Base-by-base conservation (phyloP, 2,113 vertebrate species). In the Muscicapa adusta region DNA sequence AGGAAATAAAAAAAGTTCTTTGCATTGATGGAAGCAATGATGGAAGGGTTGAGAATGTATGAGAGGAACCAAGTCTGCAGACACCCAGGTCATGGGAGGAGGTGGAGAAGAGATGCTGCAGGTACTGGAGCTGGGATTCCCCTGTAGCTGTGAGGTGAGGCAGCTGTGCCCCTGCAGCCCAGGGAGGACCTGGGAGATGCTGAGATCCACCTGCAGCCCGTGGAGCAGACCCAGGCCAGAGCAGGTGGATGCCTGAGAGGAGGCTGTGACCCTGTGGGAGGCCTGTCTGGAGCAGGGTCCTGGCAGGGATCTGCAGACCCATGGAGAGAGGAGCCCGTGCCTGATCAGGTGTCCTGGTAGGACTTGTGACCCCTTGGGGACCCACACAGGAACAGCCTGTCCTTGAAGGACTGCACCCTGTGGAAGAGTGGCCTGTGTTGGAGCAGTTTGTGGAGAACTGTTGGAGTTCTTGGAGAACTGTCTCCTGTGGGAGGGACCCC, bases 201-300 rank as follows among this genome's bases (percentile, higher is more conserved):
- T 18, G 43, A 48, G 34, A 40, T 68, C 47, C 28, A 15, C 45
- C 34, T 40, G 38, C 66, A 61, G 36, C 19, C 25, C 4, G 0
- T 43, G 47, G 54, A 60, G 16, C 31, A n/a, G 54, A 4, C 36
- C 25, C 10, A 13, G 0, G 0, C 40, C 5, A 0, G 24, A 29
- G 54, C 15, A 24, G 36, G 36, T 23, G 18, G 43, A 42, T 24
- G 10, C 31, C 54, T 50, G 79, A 50, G 43, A 34, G 1, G 10
- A 66, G 33, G 40, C 50, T 47, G 40, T 66, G 33, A 45, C 6
- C 16, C 54, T 2, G 1, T 43, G 48, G 56, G 79, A 71, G 16
- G 1, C 36, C 9, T 61, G 25, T 61, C 66, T 71, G 47, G 53
- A 71, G 36, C 36, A 71, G 25, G 25, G 1, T 54, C 25, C 25